A percentile compares a stretch with the other conserved stretches of the same genome.
These are phyloP conservation scores for Dendrolimus houi DNA, from an alignment of 2,888 invertebrate species.

Conservation along the genomic window DNA sequence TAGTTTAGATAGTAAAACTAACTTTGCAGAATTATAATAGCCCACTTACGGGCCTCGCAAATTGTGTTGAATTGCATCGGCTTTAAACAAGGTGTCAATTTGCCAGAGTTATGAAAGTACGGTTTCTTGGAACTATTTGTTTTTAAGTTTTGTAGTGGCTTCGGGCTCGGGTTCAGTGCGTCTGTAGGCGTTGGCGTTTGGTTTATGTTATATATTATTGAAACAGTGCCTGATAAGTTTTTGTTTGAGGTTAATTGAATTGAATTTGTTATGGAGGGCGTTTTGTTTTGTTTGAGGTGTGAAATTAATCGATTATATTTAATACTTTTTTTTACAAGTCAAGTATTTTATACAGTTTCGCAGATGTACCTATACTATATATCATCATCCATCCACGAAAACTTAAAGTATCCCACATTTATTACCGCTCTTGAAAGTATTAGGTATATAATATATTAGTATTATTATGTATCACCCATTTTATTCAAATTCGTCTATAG, in stretches of 20 bases:
- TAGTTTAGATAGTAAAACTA: slow-evolving; percentile 9
- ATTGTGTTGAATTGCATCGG: slow-evolving; percentile 68
- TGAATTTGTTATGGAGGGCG: neutral
- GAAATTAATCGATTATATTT: neutral
- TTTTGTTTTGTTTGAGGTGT: neutral
- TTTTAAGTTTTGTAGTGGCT: slow-evolving; percentile 53
- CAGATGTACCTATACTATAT: no score
- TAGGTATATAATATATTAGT: no score
- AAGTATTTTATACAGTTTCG: no score
- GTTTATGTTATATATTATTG: slow-evolving; percentile 54
- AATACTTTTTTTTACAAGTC: neutral
- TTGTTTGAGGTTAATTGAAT: neutral
- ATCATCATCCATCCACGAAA: no score
- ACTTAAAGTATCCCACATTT: no score
- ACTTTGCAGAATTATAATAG: slow-evolving; percentile 57
- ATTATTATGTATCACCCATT: no score
- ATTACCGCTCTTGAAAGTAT: no score
- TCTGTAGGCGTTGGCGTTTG: slow-evolving; percentile 50
- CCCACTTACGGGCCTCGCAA: slow-evolving; percentile 70
- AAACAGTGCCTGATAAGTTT: slow-evolving; percentile 13
- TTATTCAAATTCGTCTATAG: no score
- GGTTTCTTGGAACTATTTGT: slow-evolving; percentile 71
- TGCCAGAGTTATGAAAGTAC: slow-evolving; percentile 71
- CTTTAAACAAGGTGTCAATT: slow-evolving; percentile 73
- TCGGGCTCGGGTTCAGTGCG: slow-evolving; percentile 35